phyloP scores from a whole-genome alignment of 1,140 invertebrate genomes.

The Dinoponera quadriceps region DNA sequence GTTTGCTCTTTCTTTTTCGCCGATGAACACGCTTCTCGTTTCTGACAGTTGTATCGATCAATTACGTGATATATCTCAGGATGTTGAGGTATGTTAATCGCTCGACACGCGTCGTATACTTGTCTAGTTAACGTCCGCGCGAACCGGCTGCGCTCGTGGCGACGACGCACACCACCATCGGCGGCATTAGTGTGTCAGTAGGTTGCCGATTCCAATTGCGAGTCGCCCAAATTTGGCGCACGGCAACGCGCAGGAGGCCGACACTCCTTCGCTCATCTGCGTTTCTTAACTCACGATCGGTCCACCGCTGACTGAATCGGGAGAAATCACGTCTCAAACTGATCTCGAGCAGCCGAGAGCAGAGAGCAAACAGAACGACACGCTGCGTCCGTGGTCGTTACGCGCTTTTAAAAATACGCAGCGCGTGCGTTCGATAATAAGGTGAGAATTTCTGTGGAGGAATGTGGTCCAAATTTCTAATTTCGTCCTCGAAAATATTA shows the following conservation, averaged over 20 bases:
- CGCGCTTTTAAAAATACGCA: too few species aligned
- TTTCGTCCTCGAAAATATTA: too few species aligned
- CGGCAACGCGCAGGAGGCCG: conserved; percentile 55
- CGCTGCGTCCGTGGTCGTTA: too few species aligned
- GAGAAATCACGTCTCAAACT: conserved; percentile 1
- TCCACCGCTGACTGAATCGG: background rate
- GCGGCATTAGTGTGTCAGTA: conserved; percentile 82
- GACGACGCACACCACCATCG: conserved; percentile 60
- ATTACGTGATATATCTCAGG: too few species aligned
- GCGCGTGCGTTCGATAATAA: too few species aligned
- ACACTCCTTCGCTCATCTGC: conserved; percentile 62
- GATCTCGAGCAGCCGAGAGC: background rate
- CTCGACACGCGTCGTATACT: background rate
- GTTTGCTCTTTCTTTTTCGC: too few species aligned
- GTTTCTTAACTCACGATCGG: background rate
- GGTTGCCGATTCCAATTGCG: conserved; percentile 80
- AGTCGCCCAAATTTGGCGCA: conserved; percentile 79
- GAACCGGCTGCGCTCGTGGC: background rate
- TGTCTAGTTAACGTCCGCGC: conserved; percentile 6
- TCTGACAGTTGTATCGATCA: too few species aligned
- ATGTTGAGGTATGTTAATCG: too few species aligned
- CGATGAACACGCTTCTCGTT: too few species aligned
- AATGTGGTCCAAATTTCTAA: too few species aligned
- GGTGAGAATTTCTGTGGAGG: too few species aligned
- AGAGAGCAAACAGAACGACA: too few species aligned